Base-by-base conservation (phyloP, 2,113 vertebrate genomes). In the Sapajus apella region DNA sequence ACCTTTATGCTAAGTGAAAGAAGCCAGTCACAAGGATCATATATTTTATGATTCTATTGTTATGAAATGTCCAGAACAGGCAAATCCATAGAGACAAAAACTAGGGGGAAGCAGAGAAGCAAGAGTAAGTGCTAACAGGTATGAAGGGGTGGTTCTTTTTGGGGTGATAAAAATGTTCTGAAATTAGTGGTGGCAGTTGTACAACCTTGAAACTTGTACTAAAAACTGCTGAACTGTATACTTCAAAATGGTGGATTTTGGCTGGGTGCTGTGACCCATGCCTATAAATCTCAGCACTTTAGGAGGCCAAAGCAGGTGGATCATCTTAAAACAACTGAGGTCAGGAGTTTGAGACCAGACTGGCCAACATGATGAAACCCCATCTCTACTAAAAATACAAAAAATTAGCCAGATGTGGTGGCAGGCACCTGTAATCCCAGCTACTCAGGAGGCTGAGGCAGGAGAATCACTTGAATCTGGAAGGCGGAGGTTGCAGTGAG, bases 181-280 rank as follows among this genome's bases (percentile, higher is more conserved):
- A 52, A 73, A 91, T 80, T 58, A 12, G 14, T 27, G 73, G 76
- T 14, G 2, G 76, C 43, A 5, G 52, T 50, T 50, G 13, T 45
- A 87, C 23, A 82, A 87, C 85, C 66, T 86, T 43, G 30, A 47
- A 35, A 85, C 61, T 32, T 72, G 50, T 13, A 72, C 76, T 81
- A 81, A 81, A 73, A 75, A 37, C 32, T 52, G 25, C 0, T 64
- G 40, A 73, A 61, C 35, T 91, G 20, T 80, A 43, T 18, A 61
- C 35, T 50, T 43, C 84, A 81, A 95, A 91, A 86, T 7, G 35
- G 43, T 80, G 43, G 43, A 64, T 81, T 52, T 47, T 77, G 30
- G 40, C 3, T 0, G 2, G 6, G 40, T 16, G 7, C 8, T 12
- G 40, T 45, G 23, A 13, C 7, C 2, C 6, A 14, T 8, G 3